Evolutionary conservation across 2,113 vertebrate species (phyloP).

Genomic region (Hemibagrus wyckioides): DNA sequence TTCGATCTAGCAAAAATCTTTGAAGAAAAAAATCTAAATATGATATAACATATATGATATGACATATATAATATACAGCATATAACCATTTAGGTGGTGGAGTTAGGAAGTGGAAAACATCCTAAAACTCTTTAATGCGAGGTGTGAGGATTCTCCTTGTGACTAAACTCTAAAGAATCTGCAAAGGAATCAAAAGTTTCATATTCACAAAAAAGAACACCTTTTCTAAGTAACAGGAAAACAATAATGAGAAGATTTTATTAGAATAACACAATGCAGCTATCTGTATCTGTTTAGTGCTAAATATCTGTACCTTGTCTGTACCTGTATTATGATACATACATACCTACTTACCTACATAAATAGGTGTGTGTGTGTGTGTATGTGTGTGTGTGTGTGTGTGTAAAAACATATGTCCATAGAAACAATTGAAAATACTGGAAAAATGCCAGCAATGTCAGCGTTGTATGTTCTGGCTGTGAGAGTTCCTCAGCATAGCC

Average conservation of each 20-base stretch:
- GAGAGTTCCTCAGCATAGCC: not conserved
- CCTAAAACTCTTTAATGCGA: not conserved
- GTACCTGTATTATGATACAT: not conserved
- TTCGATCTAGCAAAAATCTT: not conserved
- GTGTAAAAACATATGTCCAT: not conserved
- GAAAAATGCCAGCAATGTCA: not conserved
- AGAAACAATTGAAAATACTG: not conserved
- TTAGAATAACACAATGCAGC: not conserved
- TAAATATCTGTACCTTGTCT: not conserved
- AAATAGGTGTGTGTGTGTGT: no score
- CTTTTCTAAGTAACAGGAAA: not conserved
- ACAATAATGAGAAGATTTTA: not conserved
- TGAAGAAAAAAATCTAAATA: not conserved
- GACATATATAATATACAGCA: not conserved
- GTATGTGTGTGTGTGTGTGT: no score
- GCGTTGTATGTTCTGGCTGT: not conserved
- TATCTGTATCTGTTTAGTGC: not conserved
- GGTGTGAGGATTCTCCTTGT: not conserved
- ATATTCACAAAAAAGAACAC: not conserved
- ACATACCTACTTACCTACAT: no score
- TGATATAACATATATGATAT: no score
- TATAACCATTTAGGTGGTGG: not conserved
- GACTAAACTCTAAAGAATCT: not conserved
- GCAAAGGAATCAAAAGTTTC: not conserved
- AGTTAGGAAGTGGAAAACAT: not conserved